phyloP scores from a whole-genome alignment of 2,888 invertebrate species.

The Hetaerina titia region DNA sequence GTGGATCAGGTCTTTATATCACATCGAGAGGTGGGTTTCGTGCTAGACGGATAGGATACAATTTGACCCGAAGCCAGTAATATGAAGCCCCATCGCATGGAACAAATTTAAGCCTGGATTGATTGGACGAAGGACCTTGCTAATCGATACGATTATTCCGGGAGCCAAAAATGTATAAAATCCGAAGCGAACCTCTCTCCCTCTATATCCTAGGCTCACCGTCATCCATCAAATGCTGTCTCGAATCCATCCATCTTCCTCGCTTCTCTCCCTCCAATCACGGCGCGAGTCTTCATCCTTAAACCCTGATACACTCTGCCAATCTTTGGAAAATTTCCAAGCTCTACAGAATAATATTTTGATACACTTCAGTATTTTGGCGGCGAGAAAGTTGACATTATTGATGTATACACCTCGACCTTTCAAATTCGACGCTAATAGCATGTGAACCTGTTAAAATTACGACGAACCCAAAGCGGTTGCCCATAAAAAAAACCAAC shows the following conservation, averaged over 20 bases:
- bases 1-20: neutral
- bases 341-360: conserved; percentile 41
- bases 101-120: neutral
- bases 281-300: conserved; percentile 38
- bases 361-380: conserved; percentile 38
- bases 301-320: conserved; percentile 49
- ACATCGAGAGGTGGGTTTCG: neutral
- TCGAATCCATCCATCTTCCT: conserved; percentile 49
- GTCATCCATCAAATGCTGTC: conserved; percentile 57
- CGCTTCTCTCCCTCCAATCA: conserved; percentile 5
- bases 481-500: neutral
- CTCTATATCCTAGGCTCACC: neutral
- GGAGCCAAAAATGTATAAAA: conserved; percentile 1
- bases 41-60: neutral
- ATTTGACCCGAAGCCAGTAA: neutral
- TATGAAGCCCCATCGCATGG: neutral
- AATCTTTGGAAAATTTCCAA: conserved; percentile 38
- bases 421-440: conserved; percentile 24
- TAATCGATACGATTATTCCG: conserved; percentile 59
- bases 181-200: neutral
- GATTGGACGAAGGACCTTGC: conserved; percentile 24
- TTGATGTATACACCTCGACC: conserved; percentile 9
- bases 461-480: neutral
- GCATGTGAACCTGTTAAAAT: neutral
- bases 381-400: conserved; percentile 34